Conservation (phyloP, 2,113 vertebrate species). For the Tragelaphus buxtoni region DNA sequence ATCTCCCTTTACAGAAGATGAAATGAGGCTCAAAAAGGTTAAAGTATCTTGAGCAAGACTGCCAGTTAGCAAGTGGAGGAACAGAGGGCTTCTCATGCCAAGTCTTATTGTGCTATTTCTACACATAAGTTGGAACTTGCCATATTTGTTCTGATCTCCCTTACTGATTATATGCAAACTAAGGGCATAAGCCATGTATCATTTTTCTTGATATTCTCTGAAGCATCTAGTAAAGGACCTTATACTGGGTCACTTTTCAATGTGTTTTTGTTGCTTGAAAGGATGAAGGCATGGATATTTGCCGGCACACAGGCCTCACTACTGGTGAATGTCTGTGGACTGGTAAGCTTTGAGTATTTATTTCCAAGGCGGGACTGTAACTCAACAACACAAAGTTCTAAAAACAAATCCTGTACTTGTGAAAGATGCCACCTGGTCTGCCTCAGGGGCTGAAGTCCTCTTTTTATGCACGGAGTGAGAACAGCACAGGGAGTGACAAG, state of each 20-base stretch:
- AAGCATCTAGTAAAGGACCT: neutral
- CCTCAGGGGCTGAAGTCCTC: conserved; percentile 61
- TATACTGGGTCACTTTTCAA: neutral
- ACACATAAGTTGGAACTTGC: neutral
- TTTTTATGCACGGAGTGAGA: conserved; percentile 54
- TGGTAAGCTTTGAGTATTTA: conserved; percentile 30
- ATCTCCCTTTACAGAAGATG: neutral
- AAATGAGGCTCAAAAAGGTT: neutral
- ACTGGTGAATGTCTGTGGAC: neutral
- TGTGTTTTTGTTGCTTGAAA: neutral
- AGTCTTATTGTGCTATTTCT: neutral
- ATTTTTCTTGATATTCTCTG: neutral
- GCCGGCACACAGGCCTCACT: neutral
- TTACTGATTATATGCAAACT: neutral
- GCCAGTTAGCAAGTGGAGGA: neutral
- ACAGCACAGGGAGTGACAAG: conserved; percentile 27
- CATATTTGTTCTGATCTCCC: neutral
- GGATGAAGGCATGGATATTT: neutral
- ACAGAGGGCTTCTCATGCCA: neutral
- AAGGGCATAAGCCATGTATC: neutral
- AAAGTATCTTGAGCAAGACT: neutral
- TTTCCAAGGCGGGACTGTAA: conserved; percentile 51
- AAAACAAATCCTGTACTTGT: conserved; percentile 69
- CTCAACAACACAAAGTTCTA: conserved; percentile 69
- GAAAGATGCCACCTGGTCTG: conserved; percentile 70